Base-by-base conservation (phyloP, 2,113 vertebrate genomes). In the Dolichotis patagonum region DNA sequence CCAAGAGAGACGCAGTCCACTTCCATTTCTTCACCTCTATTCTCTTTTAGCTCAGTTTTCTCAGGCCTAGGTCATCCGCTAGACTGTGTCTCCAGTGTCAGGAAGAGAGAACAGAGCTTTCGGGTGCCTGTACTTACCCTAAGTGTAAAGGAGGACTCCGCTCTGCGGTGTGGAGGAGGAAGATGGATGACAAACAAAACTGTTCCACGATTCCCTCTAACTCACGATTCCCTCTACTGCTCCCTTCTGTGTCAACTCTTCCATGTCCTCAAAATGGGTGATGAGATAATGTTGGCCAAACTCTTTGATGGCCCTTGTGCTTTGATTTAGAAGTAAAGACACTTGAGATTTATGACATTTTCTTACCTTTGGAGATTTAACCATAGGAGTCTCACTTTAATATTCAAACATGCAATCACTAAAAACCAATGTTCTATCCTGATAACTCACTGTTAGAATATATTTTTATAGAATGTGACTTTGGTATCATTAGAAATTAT, bases 181-280 rank as follows among this genome's bases (percentile, higher is more conserved):
- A 0, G 1, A 77, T 7, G 38, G 12, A 16, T 32, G 30, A 41
- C 1, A 17, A 30, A 4, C 43, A 60, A 2, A 2, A 2, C 5
- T 83, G 20, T 73, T 63, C 19, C 49, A 65, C 24, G 22, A 0
- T 41, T 93, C 32, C 69, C 7, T 84, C 22, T 28, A 26, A 80
- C 58, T 81, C 19, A 19, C 30, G n/a, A n/a, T 49, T 69, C 95
- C 49, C 32, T 60, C 43, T 5, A 2, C 4, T 6, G 0, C 1
- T 78, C 32, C 91, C 54, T 38, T 62, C 20, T 13, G 16, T 14
- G 11, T 30, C 9, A 63, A 9, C 0, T 80, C 20, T n/a, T 78
- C 65, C 13, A 13, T 1, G 4, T 1, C 20, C 10, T 62, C 38
- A 62, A 81, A 1, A n/a, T 54, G 35, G 26, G 38, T 32, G 28